Conservation (phyloP, 2,113 vertebrate genomes). For the Nyctereutes procyonoides region DNA sequence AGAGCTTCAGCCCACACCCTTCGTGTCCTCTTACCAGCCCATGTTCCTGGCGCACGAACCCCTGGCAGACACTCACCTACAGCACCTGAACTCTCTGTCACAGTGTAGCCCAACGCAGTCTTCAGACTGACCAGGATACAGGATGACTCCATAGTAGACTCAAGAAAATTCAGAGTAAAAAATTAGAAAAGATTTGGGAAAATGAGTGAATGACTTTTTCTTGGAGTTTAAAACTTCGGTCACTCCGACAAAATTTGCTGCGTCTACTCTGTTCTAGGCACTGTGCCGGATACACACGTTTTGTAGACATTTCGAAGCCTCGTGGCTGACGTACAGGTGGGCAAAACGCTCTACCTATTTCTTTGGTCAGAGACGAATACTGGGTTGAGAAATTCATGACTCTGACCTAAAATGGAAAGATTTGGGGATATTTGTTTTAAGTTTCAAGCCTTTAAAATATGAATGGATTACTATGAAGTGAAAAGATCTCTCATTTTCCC, state of each 20-base stretch:
- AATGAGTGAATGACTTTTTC: neutral
- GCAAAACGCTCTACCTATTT: neutral
- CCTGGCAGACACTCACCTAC: too few species aligned
- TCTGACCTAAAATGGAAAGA: neutral
- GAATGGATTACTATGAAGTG: neutral
- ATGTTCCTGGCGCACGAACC: too few species aligned
- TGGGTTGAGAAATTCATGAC: neutral
- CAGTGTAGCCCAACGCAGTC: too few species aligned
- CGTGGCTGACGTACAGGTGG: neutral
- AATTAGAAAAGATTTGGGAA: neutral
- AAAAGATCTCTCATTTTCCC: neutral
- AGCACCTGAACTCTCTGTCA: too few species aligned
- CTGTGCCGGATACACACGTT: neutral
- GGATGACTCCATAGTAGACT: neutral
- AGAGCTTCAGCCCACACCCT: too few species aligned
- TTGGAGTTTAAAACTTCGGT: neutral
- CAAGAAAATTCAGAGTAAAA: neutral
- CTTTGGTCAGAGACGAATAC: neutral
- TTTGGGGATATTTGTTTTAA: neutral
- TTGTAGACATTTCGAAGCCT: neutral
- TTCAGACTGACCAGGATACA: too few species aligned
- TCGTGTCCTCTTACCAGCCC: too few species aligned
- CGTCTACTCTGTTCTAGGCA: neutral
- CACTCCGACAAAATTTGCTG: neutral
- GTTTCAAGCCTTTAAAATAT: constrained; percentile 17